Percentiles rank a stretch among this genome's conserved stretches.
phyloP scores from a whole-genome alignment of 2,888 invertebrate species.

The Hyppa rectilinea region DNA sequence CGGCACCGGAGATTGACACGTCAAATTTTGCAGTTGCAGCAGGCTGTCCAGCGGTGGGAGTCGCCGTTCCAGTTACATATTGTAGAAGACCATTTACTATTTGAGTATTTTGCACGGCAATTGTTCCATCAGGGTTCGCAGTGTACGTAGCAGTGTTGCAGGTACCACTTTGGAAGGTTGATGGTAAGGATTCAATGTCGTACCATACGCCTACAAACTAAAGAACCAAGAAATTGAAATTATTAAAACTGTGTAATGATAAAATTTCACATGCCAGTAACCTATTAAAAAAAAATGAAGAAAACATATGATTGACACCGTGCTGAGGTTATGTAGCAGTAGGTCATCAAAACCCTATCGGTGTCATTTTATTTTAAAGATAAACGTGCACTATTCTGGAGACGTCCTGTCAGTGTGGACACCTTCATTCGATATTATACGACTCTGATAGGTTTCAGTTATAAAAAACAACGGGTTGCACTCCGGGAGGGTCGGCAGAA shows the following conservation, averaged over 20 bases:
- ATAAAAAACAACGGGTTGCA: no score
- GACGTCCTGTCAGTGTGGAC: neutral
- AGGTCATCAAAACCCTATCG: neutral
- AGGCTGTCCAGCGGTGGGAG: neutral
- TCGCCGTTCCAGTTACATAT: neutral
- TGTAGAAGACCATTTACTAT: fast-evolving
- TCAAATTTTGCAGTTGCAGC: slow-evolving; percentile 1
- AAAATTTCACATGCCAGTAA: neutral
- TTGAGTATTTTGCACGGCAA: slow-evolving; percentile 15
- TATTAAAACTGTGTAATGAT: neutral
- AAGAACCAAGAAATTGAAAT: neutral
- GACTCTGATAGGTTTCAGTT: neutral
- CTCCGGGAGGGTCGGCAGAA: no score
- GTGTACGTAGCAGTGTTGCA: slow-evolving; percentile 28
- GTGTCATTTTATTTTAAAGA: neutral
- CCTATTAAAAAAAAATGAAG: neutral
- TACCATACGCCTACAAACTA: slow-evolving; percentile 33
- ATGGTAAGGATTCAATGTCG: slow-evolving; percentile 33
- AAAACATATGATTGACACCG: neutral
- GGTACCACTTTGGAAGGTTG: slow-evolving; percentile 10
- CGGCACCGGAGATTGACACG: neutral
- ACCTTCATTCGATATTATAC: neutral
- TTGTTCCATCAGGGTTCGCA: fast-evolving
- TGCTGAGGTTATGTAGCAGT: neutral
- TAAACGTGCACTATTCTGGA: neutral